phyloP scores from a whole-genome alignment of 2,113 vertebrate genomes.

The Rhinopithecus roxellana region DNA sequence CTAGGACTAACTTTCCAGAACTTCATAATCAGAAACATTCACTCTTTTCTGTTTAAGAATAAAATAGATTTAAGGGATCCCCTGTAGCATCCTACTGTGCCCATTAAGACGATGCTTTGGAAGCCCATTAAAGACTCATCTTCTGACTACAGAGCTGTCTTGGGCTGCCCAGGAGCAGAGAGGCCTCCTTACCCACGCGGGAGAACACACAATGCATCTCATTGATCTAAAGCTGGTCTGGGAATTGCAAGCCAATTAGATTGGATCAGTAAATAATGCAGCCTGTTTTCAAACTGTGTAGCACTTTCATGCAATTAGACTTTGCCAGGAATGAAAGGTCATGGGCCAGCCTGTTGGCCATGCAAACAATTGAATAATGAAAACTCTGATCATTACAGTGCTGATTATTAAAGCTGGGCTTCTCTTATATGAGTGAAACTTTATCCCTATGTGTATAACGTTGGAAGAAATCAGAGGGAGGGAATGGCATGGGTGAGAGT shows the following conservation, averaged over 20 bases:
- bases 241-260: not conserved
- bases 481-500: fast-evolving
- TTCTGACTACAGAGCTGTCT: not conserved
- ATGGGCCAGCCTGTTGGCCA: not conserved
- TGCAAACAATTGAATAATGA: not conserved
- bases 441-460: not conserved
- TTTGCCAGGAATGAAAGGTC: not conserved
- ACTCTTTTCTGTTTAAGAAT: not conserved
- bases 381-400: not conserved
- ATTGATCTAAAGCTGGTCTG: no score
- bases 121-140: no score
- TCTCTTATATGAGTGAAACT: not conserved
- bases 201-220: not conserved
- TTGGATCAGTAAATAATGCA: not conserved
- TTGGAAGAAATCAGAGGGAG: not conserved
- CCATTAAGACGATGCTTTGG: fast-evolving
- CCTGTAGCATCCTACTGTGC: not conserved
- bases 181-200: fast-evolving
- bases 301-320: not conserved
- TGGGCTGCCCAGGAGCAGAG: not conserved
- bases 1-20: not conserved
- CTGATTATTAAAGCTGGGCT: not conserved
- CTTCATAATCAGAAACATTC: not conserved
- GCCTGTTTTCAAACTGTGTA: not conserved
- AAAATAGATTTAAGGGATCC: not conserved